A percentile compares a stretch with the other conserved stretches of the same genome.
These are phyloP conservation scores for Aurelia coerulea DNA, from an alignment of 30 jellyfish, hydroid and myxozoan species.

Conservation along the genomic window DNA sequence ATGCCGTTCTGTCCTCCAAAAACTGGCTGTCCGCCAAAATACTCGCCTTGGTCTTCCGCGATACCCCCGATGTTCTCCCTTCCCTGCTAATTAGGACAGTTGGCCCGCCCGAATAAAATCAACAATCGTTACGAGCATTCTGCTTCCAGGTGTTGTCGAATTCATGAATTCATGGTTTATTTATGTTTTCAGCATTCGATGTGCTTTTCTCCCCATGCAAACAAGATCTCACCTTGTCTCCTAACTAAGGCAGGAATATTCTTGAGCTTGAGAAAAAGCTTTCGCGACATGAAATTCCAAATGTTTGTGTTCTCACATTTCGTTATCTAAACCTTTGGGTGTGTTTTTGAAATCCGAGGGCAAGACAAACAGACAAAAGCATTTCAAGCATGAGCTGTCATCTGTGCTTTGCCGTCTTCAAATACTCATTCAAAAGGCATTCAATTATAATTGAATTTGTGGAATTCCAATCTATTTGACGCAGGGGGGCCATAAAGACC, in stretches of 20 bases:
- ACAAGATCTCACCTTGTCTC: too few relatives aligned
- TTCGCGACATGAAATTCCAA: too few relatives aligned
- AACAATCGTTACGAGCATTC: too few relatives aligned
- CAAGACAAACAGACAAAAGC: constrained; percentile 32
- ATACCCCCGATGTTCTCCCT: constrained; percentile 11
- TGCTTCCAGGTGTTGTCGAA: too few relatives aligned
- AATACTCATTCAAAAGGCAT: constrained; percentile 38
- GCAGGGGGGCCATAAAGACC: not conserved
- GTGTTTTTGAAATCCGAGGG: constrained; percentile 44
- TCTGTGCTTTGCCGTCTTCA: constrained; percentile 26
- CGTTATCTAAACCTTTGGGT: constrained; percentile 38
- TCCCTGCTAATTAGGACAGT: constrained; percentile 21
- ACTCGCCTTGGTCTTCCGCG: constrained; percentile 15
- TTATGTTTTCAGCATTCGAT: too few relatives aligned
- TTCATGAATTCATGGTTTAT: too few relatives aligned
- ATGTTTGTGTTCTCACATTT: not conserved
- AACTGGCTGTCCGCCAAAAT: too few relatives aligned
- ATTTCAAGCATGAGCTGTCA: constrained; percentile 78
- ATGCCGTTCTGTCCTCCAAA: too few relatives aligned
- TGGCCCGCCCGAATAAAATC: too few relatives aligned
- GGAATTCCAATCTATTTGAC: constrained; percentile 31
- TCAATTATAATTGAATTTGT: constrained; percentile 6
- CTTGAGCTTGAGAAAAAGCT: too few relatives aligned
- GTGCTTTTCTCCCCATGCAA: too few relatives aligned
- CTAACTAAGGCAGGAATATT: too few relatives aligned